These are phyloP conservation scores for Samia ricini DNA, from an alignment of 1,140 invertebrate species.

Conservation along the genomic window DNA sequence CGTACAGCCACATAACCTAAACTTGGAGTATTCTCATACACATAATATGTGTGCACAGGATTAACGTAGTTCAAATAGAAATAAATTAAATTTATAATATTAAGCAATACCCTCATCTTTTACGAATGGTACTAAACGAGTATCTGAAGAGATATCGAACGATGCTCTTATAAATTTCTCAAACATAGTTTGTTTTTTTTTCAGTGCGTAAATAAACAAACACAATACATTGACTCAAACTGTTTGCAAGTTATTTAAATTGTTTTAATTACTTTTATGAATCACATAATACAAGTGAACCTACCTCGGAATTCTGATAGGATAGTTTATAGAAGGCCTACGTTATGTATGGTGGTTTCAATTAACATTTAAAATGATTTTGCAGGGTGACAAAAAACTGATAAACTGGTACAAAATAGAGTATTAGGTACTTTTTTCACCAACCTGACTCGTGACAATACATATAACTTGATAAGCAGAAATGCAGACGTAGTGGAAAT, in stretches of 20 bases:
- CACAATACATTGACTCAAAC: background rate
- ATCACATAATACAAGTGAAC: background rate
- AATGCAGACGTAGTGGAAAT: too few species aligned
- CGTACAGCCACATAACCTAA: slow-evolving; percentile 26
- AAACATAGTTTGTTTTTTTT: slow-evolving; percentile 26
- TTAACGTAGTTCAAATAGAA: slow-evolving; percentile 30
- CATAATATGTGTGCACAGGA: slow-evolving; percentile 35
- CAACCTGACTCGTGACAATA: too few species aligned
- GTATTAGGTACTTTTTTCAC: too few species aligned
- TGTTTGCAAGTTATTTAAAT: background rate
- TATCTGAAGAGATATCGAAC: slow-evolving; percentile 18
- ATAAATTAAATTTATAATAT: slow-evolving; percentile 23
- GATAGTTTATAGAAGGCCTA: background rate
- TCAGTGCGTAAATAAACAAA: slow-evolving; percentile 32
- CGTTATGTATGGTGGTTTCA: too few species aligned
- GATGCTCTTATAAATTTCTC: slow-evolving; percentile 40
- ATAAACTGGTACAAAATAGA: too few species aligned
- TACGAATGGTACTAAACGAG: slow-evolving; percentile 7
- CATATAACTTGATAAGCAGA: too few species aligned
- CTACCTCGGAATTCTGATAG: background rate
- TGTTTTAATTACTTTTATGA: background rate
- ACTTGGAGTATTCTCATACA: slow-evolving; percentile 40
- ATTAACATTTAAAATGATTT: too few species aligned
- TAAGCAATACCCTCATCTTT: slow-evolving; percentile 35
- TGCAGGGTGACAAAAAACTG: too few species aligned